Evolutionary conservation across 2,888 invertebrate species (phyloP).

Genomic region (Poecilus cupreus): DNA sequence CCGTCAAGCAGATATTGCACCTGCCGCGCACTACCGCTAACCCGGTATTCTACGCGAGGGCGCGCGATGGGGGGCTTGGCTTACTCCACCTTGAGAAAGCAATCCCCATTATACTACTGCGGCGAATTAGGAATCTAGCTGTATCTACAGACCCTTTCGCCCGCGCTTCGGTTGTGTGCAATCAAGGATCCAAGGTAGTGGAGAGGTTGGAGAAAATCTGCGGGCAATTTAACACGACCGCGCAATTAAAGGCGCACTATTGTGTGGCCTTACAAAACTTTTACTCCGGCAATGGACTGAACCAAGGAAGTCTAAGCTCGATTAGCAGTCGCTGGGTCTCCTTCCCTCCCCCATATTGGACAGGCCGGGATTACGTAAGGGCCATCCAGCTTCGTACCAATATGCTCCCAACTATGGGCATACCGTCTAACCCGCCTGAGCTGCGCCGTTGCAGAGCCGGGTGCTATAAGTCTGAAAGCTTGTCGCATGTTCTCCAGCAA

Average conservation of each 20-base stretch:
- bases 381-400: no score
- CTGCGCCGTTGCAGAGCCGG: background rate
- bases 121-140: background rate
- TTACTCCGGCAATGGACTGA: background rate
- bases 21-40: background rate
- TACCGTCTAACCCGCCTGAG: background rate
- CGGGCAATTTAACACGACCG: no score
- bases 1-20: conserved; percentile 57
- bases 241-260: no score
- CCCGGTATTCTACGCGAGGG: no score
- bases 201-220: no score
- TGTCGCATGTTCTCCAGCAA: background rate
- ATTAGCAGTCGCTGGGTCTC: background rate
- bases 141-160: background rate
- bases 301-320: background rate
- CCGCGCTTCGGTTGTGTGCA: background rate
- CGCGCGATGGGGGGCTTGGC: background rate
- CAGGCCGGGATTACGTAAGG: background rate
- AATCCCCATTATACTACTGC: background rate
- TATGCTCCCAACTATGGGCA: background rate
- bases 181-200: background rate
- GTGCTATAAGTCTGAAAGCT: background rate
- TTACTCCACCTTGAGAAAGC: background rate
- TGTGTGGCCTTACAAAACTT: background rate
- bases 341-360: background rate